Evolutionary conservation across 2,888 invertebrate genomes (phyloP).

Genomic region (Eilema griseolum): DNA sequence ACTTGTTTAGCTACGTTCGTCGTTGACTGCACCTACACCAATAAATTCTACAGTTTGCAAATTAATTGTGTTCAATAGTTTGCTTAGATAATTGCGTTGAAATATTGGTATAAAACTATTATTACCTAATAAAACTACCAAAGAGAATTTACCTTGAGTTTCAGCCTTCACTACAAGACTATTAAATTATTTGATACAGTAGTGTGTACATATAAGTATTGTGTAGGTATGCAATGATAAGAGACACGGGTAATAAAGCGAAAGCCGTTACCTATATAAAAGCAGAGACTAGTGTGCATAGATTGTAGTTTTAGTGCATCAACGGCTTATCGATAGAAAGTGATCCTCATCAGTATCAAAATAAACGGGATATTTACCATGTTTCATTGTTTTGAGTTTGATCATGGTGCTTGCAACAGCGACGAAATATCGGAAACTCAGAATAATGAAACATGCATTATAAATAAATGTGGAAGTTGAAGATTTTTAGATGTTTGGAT

Average conservation of each 20-base stretch:
- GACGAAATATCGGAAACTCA: too few species aligned
- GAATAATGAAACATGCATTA: too few species aligned
- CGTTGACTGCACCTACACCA: neutral
- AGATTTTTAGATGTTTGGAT: too few species aligned
- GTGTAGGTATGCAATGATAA: neutral
- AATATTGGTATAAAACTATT: slow-evolving; percentile 2
- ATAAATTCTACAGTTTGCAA: neutral
- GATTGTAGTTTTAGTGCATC: neutral
- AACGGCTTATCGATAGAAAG: too few species aligned
- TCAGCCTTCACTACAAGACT: neutral
- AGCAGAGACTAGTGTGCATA: neutral
- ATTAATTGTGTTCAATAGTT: neutral
- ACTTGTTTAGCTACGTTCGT: neutral
- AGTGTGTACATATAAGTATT: neutral
- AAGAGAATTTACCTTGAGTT: neutral
- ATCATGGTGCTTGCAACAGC: too few species aligned
- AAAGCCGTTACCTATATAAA: neutral
- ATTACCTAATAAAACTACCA: neutral
- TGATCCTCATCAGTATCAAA: too few species aligned
- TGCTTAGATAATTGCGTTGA: neutral
- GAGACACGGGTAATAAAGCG: neutral
- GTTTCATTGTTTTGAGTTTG: too few species aligned
- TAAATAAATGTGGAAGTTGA: too few species aligned
- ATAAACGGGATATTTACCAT: too few species aligned
- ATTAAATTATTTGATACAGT: neutral